Base-by-base conservation (phyloP, 2,113 vertebrate genomes). In the Calyptomena viridis region DNA sequence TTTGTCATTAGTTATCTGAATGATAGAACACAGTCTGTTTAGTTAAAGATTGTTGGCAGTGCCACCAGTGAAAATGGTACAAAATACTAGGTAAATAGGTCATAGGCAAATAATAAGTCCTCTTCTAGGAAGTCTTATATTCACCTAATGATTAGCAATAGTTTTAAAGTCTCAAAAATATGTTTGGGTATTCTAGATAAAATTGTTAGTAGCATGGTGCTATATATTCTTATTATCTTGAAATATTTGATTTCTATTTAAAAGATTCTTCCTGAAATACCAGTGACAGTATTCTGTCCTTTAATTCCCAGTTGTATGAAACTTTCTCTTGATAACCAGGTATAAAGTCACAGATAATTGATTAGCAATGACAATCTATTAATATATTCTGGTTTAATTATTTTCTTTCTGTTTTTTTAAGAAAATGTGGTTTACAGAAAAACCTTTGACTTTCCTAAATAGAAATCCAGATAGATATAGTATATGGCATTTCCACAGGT, bases 291-390 rank as follows among this genome's bases (percentile, higher is more conserved):
- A 40, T 66, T 74, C 14, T 33, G 9, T 66, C 33, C 30, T 97
- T 81, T 94, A 82, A 85, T 91, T 93, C 59, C 84, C 95, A 23
- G 40, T 88, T 94, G 11, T 74, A 92, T 68, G n/a, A 96, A 95
- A 92, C 14, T 63, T 91, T 16, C 4, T 87, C 82, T 85, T 75
- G 92, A 95, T 58, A 94, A 56, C 47, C 68, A 90, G 64, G 50
- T 94, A 92, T 88, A 63, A 94, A 95, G 53, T 59, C 77, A 74
- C 8, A 77, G 52, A 55, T 76, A 67, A 63, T n/a, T 67, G 8
- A 47, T 74, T 42, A 63, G 17, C 18, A 91, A 71, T 58, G 31
- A 2, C 8, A 88, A 93, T 63, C 33, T 12, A 87, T 59, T 95
- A 1, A 0, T 44, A 44, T 24, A 33, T 25, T 53, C 23, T 49